These are phyloP conservation scores for Lasioglossum albipes DNA, from an alignment of 1,140 invertebrate species.

Conservation along the genomic window DNA sequence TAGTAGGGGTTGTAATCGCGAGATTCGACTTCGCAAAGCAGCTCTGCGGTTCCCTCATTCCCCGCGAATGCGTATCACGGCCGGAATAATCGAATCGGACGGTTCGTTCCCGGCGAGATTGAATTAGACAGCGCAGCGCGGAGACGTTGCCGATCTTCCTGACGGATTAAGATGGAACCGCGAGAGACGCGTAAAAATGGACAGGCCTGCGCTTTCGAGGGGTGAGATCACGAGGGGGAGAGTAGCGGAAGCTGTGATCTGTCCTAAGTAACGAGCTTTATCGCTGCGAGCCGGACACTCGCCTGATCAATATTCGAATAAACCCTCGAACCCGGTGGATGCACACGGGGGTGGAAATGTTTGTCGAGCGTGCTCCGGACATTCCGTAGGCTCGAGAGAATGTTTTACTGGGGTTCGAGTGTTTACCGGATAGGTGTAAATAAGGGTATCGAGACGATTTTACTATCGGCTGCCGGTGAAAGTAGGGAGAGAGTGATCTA, in stretches of 20 bases:
- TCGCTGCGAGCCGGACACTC: neutral
- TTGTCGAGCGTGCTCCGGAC: neutral
- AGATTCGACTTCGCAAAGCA: no score
- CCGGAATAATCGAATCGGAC: slow-evolving; percentile 37
- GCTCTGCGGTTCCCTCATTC: neutral
- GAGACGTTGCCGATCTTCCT: slow-evolving; percentile 18
- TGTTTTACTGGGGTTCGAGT: neutral
- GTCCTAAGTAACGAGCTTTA: slow-evolving; percentile 30
- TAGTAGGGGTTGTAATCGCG: no score
- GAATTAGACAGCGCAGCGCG: slow-evolving; percentile 33
- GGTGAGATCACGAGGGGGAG: neutral
- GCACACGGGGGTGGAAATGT: neutral
- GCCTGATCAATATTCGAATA: slow-evolving; percentile 22
- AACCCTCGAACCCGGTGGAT: neutral
- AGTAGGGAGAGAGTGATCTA: neutral
- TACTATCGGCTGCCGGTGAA: no score
- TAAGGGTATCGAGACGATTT: neutral
- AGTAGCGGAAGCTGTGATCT: neutral
- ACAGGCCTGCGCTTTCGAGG: neutral
- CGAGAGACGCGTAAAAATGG: slow-evolving; percentile 44
- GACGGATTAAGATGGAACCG: slow-evolving; percentile 51
- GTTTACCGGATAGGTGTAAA: neutral
- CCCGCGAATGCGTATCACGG: slow-evolving; percentile 18
- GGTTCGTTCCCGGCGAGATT: slow-evolving; percentile 18
- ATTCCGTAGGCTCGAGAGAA: neutral